A percentile compares a stretch with the other conserved stretches of the same genome.
Evolutionary conservation across 2,888 invertebrate species (phyloP).

Genomic region (Phytoseiulus persimilis): DNA sequence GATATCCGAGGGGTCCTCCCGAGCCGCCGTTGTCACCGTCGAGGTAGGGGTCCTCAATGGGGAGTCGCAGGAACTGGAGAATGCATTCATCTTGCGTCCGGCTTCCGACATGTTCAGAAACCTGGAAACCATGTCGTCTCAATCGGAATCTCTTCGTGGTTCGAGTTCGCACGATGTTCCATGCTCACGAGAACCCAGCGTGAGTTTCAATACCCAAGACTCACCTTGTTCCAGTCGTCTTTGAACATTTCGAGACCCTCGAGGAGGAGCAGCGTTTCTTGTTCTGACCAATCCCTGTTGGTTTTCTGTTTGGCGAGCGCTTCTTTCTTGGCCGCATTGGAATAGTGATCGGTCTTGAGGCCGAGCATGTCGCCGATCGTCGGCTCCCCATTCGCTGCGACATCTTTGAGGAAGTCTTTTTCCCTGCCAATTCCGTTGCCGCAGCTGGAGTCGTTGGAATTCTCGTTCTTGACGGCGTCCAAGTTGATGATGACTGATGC

Average conservation of each 20-base stretch:
- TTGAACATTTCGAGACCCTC: conserved; percentile 96
- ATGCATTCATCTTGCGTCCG: conserved; percentile 99
- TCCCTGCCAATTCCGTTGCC: conserved; percentile 39
- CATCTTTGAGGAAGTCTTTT: background rate
- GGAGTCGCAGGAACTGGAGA: conserved; percentile 88
- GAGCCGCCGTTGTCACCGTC: conserved; percentile 60
- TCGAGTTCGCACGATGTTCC: too few relatives aligned
- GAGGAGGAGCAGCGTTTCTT: conserved; percentile 85
- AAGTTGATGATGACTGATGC: background rate
- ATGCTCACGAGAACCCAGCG: too few relatives aligned
- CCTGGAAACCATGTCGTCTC: conserved; percentile 42
- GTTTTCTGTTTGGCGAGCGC: conserved; percentile 59
- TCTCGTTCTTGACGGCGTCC: conserved; percentile 21
- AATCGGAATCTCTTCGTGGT: too few relatives aligned
- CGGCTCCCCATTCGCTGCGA: conserved; percentile 40
- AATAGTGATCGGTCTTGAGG: conserved; percentile 74
- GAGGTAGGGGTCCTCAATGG: conserved; percentile 96
- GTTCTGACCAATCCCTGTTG: conserved; percentile 89
- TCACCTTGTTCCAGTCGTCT: conserved; percentile 99
- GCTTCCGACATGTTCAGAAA: conserved; percentile 85
- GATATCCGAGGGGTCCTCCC: conserved; percentile 82
- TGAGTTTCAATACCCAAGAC: too few relatives aligned
- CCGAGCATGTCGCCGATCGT: conserved; percentile 61
- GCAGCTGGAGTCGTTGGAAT: conserved; percentile 46
- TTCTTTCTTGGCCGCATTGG: conserved; percentile 61